phyloP scores from a whole-genome alignment of 2,797 vertebrate genomes.

The Tauraco hartlaubi region DNA sequence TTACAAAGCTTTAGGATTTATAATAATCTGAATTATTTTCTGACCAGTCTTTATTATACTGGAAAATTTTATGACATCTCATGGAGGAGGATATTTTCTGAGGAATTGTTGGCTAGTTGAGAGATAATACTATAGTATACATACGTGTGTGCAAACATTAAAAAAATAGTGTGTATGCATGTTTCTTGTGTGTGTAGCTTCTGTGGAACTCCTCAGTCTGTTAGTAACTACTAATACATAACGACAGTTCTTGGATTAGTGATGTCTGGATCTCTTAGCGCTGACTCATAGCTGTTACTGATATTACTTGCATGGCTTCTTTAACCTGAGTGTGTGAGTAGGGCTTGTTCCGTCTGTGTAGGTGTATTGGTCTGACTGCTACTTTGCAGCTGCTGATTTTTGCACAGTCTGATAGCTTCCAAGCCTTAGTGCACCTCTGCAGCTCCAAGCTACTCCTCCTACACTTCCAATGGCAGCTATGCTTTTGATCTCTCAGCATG shows the following conservation, averaged over 20 bases:
- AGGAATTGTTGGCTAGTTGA: neutral
- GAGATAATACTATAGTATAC: neutral
- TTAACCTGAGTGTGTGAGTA: neutral
- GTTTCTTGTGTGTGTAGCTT: neutral
- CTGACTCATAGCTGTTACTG: neutral
- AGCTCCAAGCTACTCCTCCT: neutral
- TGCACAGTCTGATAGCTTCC: neutral
- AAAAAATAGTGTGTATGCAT: rapidly evolving
- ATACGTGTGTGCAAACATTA: neutral
- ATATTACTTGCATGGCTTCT: neutral
- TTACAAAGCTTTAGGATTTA: neutral
- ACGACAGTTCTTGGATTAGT: neutral
- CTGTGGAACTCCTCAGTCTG: neutral
- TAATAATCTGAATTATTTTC: neutral
- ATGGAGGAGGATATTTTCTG: neutral
- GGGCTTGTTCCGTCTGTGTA: neutral
- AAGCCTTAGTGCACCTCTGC: neutral
- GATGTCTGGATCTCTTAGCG: neutral
- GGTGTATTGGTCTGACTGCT: neutral
- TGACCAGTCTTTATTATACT: neutral
- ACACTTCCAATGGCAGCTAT: rapidly evolving
- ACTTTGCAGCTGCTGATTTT: neutral
- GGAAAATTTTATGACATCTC: neutral
- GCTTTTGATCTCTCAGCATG: neutral
- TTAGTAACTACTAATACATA: neutral